Conservation (phyloP, 2,888 invertebrate genomes). For the Trissolcus japonicus region DNA sequence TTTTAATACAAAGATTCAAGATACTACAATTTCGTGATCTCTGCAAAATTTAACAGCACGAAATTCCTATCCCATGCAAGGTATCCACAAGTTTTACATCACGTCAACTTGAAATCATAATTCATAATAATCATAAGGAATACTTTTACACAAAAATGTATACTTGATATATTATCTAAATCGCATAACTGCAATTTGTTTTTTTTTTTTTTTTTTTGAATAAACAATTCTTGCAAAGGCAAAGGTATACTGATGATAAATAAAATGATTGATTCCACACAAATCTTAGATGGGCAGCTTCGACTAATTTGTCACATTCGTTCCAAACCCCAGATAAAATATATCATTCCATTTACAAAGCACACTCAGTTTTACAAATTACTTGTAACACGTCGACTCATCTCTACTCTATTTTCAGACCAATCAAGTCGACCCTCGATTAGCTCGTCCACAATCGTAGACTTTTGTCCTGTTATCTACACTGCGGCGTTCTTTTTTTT, state of each 20-base stretch:
- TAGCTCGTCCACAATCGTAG: constrained; percentile 5
- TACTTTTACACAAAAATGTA: not conserved
- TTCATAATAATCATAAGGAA: not conserved
- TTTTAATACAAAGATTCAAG: constrained; percentile 19
- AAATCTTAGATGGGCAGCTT: too few species aligned
- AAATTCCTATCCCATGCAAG: constrained; percentile 23
- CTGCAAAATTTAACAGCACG: constrained; percentile 22
- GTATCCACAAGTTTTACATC: constrained; percentile 15
- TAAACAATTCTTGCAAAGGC: not conserved
- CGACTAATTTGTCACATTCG: too few species aligned
- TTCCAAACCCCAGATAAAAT: not conserved
- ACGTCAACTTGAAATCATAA: constrained; percentile 35
- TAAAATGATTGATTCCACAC: too few species aligned
- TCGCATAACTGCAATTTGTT: not conserved
- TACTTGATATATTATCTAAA: not conserved
- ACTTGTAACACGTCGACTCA: constrained; percentile 3
- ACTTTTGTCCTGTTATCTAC: constrained; percentile 30
- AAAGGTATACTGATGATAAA: not conserved
- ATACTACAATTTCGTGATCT: constrained; percentile 34
- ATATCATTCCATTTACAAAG: not conserved
- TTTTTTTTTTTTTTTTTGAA: not conserved
- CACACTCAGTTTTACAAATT: not conserved
- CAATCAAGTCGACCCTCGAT: constrained; percentile 1
- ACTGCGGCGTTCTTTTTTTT: constrained; percentile 14
- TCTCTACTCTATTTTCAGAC: constrained; percentile 1